Evolutionary conservation across 2,797 vertebrate species (phyloP).

Genomic region (Cynodonichthys magdalenae): DNA sequence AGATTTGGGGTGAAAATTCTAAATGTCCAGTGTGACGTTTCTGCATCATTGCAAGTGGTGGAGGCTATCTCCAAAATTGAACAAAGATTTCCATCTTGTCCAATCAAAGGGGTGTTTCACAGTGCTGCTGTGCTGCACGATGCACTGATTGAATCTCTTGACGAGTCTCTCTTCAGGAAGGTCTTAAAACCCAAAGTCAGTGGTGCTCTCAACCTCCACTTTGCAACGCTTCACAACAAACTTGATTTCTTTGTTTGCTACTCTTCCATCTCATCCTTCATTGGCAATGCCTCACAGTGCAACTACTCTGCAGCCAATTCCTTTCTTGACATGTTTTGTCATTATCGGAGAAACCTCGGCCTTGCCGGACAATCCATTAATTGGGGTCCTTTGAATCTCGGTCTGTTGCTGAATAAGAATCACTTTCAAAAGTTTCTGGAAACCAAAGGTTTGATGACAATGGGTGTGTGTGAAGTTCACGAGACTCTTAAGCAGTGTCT

Average conservation of each 20-base stretch:
- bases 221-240: slow-evolving; percentile 76
- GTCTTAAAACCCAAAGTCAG: slow-evolving; percentile 87
- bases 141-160: slow-evolving; percentile 78
- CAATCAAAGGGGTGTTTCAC: slow-evolving; percentile 88
- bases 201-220: slow-evolving; percentile 86
- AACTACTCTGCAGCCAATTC: slow-evolving; percentile 90
- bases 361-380: slow-evolving; percentile 87
- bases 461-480: slow-evolving; percentile 82
- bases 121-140: slow-evolving; percentile 87
- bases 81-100: slow-evolving; percentile 67
- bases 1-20: slow-evolving; percentile 63
- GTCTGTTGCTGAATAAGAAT: slow-evolving; percentile 82
- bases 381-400: slow-evolving; percentile 88
- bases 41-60: slow-evolving; percentile 69
- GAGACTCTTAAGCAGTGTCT: slow-evolving; percentile 80
- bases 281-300: slow-evolving; percentile 85
- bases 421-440: slow-evolving; percentile 82
- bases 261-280: slow-evolving; percentile 86
- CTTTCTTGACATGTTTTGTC: slow-evolving; percentile 88
- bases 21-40: slow-evolving; percentile 83
- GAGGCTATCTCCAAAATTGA: slow-evolving; percentile 74
- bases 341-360: slow-evolving; percentile 83
- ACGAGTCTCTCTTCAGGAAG: slow-evolving; percentile 80
- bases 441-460: slow-evolving; percentile 82
- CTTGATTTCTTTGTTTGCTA: slow-evolving; percentile 91